phyloP scores from a whole-genome alignment of 2,113 vertebrate species.

The Nyctibius bracteatus region DNA sequence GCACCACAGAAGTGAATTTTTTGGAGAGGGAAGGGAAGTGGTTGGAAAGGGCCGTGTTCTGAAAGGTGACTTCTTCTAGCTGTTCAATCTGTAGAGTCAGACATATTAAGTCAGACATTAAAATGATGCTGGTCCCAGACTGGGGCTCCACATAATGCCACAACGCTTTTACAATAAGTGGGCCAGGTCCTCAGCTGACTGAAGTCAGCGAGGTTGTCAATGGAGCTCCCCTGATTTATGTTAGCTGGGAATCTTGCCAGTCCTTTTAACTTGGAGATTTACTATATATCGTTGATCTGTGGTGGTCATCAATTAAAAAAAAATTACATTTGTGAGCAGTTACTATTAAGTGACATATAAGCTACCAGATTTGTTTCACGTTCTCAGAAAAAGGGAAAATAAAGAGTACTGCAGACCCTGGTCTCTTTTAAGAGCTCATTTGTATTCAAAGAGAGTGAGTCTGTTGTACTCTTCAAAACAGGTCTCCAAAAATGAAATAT shows the following conservation, averaged over 20 bases:
- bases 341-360: conserved; percentile 30
- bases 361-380: neutral
- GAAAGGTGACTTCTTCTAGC: neutral
- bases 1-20: neutral
- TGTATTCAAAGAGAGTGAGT: neutral
- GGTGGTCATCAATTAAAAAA: conserved; percentile 36
- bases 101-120: neutral
- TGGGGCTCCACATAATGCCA: neutral
- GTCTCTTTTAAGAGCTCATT: neutral
- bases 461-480: neutral
- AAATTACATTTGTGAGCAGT: conserved; percentile 16
- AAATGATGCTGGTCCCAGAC: neutral
- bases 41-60: neutral
- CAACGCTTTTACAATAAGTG: neutral
- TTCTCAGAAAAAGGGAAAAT: neutral
- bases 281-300: conserved; percentile 8
- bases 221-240: conserved; percentile 33
- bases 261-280: conserved; percentile 55
- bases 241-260: conserved; percentile 35
- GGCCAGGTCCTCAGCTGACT: conserved; percentile 37
- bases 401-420: neutral
- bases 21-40: neutral
- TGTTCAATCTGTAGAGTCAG: neutral
- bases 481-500: neutral
- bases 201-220: neutral